phyloP scores from a whole-genome alignment of 2,113 vertebrate genomes.

The Hoplias malabaricus region DNA sequence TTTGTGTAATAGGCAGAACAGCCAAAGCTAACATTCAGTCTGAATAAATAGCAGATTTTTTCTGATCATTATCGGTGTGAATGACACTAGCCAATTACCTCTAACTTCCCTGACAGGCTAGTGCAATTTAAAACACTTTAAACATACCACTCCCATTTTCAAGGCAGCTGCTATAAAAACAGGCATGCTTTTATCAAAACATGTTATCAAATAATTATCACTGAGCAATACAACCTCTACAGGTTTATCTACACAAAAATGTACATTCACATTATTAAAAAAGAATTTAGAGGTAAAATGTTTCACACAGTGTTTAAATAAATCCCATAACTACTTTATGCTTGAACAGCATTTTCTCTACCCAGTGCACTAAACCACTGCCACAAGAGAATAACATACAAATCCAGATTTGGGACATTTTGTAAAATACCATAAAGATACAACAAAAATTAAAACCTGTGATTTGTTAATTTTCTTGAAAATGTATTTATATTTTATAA shows the following conservation, averaged over 20 bases:
- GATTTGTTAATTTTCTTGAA: too few species aligned
- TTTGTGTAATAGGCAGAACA: background rate
- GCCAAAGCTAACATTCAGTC: background rate
- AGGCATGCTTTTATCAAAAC: conserved; percentile 64
- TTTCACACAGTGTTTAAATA: background rate
- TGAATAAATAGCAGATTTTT: background rate
- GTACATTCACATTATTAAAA: background rate
- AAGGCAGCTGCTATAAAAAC: background rate
- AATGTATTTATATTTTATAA: too few species aligned
- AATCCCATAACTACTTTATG: background rate
- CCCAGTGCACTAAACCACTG: background rate
- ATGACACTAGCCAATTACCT: background rate
- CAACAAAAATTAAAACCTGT: too few species aligned
- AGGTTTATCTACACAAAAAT: background rate
- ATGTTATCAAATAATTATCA: conserved; percentile 55
- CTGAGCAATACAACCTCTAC: background rate
- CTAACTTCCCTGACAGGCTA: conserved; percentile 24
- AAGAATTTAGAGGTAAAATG: background rate
- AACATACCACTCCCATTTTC: conserved; percentile 38
- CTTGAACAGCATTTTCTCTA: background rate
- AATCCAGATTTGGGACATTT: background rate
- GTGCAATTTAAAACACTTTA: conserved; percentile 1
- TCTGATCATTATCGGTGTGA: background rate
- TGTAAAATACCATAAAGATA: too few species aligned
- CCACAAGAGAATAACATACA: background rate